Conservation (phyloP, 2,797 vertebrate species). For the Leucoraja ocellata region DNA sequence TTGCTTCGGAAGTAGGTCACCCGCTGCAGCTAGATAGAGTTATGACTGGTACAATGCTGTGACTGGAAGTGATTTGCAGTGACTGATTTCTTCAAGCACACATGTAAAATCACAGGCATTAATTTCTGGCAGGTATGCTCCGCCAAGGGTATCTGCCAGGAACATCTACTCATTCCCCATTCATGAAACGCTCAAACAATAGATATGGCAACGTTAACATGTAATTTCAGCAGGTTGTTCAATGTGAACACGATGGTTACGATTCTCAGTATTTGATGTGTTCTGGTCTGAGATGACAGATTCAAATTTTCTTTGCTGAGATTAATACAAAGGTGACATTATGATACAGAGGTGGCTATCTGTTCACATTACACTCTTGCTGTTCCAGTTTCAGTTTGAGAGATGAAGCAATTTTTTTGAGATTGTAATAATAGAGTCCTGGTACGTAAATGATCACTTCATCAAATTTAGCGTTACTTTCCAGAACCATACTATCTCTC, state of each 20-base stretch:
- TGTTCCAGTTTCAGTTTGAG: neutral
- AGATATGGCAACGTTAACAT: neutral
- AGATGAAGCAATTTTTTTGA: neutral
- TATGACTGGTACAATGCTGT: neutral
- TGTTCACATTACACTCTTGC: neutral
- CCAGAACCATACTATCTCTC: neutral
- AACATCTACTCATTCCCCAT: neutral
- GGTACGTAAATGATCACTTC: neutral
- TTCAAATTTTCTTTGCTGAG: neutral
- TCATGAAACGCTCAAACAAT: neutral
- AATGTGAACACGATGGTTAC: neutral
- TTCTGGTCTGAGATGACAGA: neutral
- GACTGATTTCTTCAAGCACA: neutral
- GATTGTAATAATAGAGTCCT: neutral
- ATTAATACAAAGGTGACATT: neutral
- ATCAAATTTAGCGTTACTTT: neutral
- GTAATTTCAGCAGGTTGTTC: neutral
- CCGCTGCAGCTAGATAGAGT: neutral
- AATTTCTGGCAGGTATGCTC: neutral
- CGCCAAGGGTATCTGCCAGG: neutral
- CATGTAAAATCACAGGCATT: neutral
- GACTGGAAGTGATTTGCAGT: neutral
- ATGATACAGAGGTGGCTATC: neutral
- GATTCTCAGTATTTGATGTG: neutral
- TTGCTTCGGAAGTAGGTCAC: neutral